These are phyloP conservation scores for Pseudomyrmex sp. DNA, from an alignment of 1,140 invertebrate genomes.

Conservation along the genomic window DNA sequence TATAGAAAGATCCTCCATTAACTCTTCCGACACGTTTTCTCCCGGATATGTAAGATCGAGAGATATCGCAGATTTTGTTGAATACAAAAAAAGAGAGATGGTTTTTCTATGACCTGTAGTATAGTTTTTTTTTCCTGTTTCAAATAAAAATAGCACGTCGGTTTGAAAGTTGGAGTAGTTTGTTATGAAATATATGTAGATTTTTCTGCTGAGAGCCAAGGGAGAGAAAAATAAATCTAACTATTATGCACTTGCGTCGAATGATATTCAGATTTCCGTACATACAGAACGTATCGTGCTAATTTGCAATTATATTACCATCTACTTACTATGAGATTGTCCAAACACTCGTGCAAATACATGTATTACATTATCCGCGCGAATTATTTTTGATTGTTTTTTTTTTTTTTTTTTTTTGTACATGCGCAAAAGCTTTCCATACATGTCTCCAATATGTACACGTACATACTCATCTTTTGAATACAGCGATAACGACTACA, in stretches of 20 bases:
- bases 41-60: not conserved
- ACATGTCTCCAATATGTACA: slow-evolving; percentile 16
- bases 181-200: too few relatives aligned
- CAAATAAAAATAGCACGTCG: too few relatives aligned
- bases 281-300: not conserved
- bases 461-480: slow-evolving; percentile 58
- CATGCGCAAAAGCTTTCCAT: slow-evolving; percentile 34
- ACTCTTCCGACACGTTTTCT: not conserved
- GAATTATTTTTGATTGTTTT: slow-evolving; percentile 22
- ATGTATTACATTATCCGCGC: not conserved
- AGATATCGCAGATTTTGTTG: not conserved
- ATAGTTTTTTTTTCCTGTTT: too few relatives aligned
- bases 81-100: not conserved
- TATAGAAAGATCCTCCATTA: slow-evolving; percentile 23
- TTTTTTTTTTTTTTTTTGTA: slow-evolving; percentile 43
- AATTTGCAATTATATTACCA: not conserved
- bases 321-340: not conserved
- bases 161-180: too few relatives aligned
- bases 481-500: slow-evolving; percentile 54
- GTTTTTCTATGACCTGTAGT: too few relatives aligned
- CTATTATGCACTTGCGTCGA: slow-evolving; percentile 10
- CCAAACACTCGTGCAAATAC: not conserved
- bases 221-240: not conserved
- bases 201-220: not conserved
- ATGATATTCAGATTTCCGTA: not conserved